A percentile compares a stretch with the other conserved stretches of the same genome.
phyloP scores from a whole-genome alignment of 2,797 vertebrate genomes.

The Microchirus variegatus region DNA sequence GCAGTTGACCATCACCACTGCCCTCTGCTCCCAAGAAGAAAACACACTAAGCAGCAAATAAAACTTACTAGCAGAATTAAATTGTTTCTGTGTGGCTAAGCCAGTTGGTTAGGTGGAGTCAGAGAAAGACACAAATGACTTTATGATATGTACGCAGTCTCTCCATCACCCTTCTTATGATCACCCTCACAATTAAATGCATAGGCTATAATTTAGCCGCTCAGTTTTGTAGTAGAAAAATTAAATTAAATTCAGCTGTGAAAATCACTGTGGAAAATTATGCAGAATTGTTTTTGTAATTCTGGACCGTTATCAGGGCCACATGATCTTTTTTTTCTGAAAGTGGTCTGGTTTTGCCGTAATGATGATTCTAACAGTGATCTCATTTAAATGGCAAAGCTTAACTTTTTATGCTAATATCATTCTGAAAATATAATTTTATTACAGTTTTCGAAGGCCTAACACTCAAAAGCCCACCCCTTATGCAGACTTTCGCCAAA shows the following conservation, averaged over 20 bases:
- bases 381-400: conserved; percentile 16
- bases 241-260: neutral
- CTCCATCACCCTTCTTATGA: too few species aligned
- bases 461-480: neutral
- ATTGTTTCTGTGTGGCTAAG: too few species aligned
- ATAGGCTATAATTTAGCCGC: neutral
- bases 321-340: neutral
- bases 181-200: neutral
- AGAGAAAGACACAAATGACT: too few species aligned
- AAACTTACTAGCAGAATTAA: too few species aligned
- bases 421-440: conserved; percentile 9
- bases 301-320: neutral
- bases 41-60: too few species aligned
- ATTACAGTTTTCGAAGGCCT: conserved; percentile 7
- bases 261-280: neutral
- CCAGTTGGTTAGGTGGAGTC: too few species aligned
- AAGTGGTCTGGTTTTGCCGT: neutral
- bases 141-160: too few species aligned
- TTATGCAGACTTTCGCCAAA: too few species aligned
- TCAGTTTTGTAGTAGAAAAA: neutral
- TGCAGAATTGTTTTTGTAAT: neutral
- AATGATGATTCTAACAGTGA: conserved; percentile 1
- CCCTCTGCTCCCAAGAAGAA: too few species aligned
- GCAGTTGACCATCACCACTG: too few species aligned
- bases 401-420: conserved; percentile 6